phyloP scores from a whole-genome alignment of 2,888 invertebrate genomes.

The Pristionchus exspectatus region DNA sequence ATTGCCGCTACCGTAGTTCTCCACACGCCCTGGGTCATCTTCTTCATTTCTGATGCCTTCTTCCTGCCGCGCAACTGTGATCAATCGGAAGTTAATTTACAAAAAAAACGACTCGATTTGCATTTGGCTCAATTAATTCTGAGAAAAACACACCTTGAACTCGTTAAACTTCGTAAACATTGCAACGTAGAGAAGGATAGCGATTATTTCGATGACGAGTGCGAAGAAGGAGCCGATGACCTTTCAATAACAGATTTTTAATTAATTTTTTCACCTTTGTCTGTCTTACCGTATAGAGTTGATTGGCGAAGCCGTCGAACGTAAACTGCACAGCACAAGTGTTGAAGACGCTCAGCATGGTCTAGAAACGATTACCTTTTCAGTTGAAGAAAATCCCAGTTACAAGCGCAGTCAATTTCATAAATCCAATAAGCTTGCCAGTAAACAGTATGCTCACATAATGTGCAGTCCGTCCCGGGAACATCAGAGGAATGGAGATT shows the following conservation, averaged over 20 bases:
- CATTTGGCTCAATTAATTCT: too few relatives aligned
- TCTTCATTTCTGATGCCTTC: not conserved
- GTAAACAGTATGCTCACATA: not conserved
- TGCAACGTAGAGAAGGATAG: not conserved
- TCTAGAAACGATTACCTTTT: not conserved
- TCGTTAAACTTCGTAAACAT: not conserved
- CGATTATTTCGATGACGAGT: not conserved
- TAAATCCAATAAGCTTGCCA: too few relatives aligned
- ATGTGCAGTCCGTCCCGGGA: not conserved
- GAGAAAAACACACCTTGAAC: too few relatives aligned
- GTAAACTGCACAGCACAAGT: not conserved
- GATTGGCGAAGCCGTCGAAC: not conserved
- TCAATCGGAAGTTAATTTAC: too few relatives aligned
- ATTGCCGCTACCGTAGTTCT: not conserved
- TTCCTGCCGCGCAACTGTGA: not conserved
- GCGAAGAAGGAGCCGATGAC: not conserved
- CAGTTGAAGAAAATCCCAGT: too few relatives aligned
- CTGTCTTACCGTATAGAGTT: not conserved
- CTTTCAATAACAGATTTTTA: not conserved
- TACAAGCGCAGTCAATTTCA: not conserved
- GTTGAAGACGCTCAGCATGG: not conserved
- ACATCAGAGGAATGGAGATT: not conserved
- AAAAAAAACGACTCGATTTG: too few relatives aligned
- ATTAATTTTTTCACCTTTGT: too few relatives aligned
- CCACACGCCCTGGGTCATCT: not conserved